Evolutionary conservation across 2,113 vertebrate species (phyloP), one percentile per base, ranked within the genome.

Genomic region (Pituophis catenifer): DNA sequence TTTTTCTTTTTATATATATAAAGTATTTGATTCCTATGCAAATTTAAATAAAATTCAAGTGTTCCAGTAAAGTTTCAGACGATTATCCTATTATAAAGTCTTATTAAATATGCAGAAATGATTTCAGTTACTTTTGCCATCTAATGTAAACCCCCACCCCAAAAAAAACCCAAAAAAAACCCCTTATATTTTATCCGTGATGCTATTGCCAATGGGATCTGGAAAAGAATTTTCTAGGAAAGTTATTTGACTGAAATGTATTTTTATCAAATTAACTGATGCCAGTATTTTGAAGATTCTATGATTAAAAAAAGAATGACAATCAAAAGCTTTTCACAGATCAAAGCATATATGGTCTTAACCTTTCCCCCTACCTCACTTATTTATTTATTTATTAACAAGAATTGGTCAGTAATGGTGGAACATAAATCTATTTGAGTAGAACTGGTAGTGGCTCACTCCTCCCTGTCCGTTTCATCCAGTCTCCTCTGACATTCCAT

Each of bases 401-500:
- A 93, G 96, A 54, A 58, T 75, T 54, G 15, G n/a, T 81, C 75
- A 81, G 75, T n/a, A 93, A 90, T 62, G 91, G 0, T 0, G 65
- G 8, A 7, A 29, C 86, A 11, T 52, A 81, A 81, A 81, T 38
- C 75, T 81, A 81, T 8, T 81, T 86, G 91, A 90, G 93, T 90
- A 93, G 53, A 93, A 85, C 53, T 89, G 93, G 96, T 93, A 94
- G 92, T 4, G 17, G 26, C 81, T 87, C 23, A 3, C 55, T 15
- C 19, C 23, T 93, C 95, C 93, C 94, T 38, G 94, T 95, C 94
- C 94, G 93, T 54, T 93, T 91, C 92, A 94, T 96, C 93, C 93
- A 29, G 95, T 94, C 97, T 96, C 95, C 96, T 96, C 38, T 91
- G 75, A 97, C 96, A 97, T 97, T 97, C 97, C 96, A 95, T 97